Percentiles rank a stretch among this genome's conserved stretches.
Conservation (phyloP, 2,113 vertebrate genomes). For the Scartelaos histophorus region DNA sequence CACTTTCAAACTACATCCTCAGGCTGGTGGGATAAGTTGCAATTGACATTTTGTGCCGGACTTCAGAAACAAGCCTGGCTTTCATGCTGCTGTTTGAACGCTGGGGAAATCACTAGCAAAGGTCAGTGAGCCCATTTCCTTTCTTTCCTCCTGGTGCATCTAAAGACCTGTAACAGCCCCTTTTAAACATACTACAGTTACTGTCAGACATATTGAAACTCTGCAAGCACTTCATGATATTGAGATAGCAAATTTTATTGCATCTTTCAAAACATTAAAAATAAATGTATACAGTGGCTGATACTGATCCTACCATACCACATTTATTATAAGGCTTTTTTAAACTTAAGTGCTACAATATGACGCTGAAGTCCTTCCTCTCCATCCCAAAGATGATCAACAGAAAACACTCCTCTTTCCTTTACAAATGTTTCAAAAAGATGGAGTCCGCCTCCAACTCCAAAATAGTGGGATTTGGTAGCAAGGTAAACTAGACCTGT, state of each 20-base stretch:
- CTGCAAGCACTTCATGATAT: conserved; percentile 23
- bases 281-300: background rate
- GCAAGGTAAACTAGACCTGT: conserved; percentile 85
- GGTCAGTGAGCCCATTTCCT: conserved; percentile 84
- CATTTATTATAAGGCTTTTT: conserved; percentile 33
- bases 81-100: conserved; percentile 83
- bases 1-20: conserved; percentile 78
- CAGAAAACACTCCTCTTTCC: conserved; percentile 79
- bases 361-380: conserved; percentile 87
- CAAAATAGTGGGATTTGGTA: conserved; percentile 94
- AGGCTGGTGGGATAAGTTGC: conserved; percentile 79
- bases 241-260: conserved; percentile 41
- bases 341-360: conserved; percentile 85
- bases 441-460: conserved; percentile 88
- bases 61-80: conserved; percentile 82
- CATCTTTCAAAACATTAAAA: conserved; percentile 6
- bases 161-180: conserved; percentile 70
- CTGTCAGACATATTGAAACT: conserved; percentile 64
- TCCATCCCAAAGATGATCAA: conserved; percentile 75
- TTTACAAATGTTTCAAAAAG: conserved; percentile 86
- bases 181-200: conserved; percentile 69
- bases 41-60: conserved; percentile 81
- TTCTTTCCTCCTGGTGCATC: conserved; percentile 66
- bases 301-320: background rate
- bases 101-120: conserved; percentile 80